These are phyloP conservation scores for Isurus oxyrinchus DNA, from an alignment of 2,113 vertebrate genomes.

Conservation along the genomic window DNA sequence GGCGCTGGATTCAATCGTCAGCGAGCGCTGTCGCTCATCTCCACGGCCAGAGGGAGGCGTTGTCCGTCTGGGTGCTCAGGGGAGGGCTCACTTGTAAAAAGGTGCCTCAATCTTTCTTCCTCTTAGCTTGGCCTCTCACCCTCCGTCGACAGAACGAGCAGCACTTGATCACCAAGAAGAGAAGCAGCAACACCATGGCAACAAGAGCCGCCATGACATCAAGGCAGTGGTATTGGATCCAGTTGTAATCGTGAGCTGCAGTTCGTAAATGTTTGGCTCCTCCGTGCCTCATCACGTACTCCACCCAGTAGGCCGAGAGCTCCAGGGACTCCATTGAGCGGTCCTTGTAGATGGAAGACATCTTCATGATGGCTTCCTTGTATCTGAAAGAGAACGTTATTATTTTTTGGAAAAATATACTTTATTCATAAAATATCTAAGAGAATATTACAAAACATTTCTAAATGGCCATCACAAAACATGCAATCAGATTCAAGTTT, in stretches of 20 bases:
- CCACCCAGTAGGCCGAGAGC: conserved; percentile 82
- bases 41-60: no score
- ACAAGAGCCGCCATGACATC: conserved; percentile 72
- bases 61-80: no score
- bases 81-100: not conserved
- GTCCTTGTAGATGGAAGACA: conserved; percentile 79
- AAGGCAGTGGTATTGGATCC: conserved; percentile 82
- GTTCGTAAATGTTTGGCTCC: conserved; percentile 75
- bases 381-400: conserved; percentile 57
- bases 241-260: conserved; percentile 73
- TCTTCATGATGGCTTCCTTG: conserved; percentile 70
- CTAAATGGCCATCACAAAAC: no score
- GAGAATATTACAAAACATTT: no score
- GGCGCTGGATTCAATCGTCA: not conserved
- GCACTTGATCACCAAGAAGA: conserved; percentile 59
- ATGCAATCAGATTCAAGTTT: no score
- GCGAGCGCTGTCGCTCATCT: not conserved
- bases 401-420: not conserved
- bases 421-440: no score
- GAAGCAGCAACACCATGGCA: conserved; percentile 43
- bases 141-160: conserved; percentile 50
- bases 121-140: not conserved
- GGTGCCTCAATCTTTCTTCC: not conserved
- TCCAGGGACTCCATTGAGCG: conserved; percentile 71
- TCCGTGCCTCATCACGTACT: conserved; percentile 87